Evolutionary conservation across 2,113 vertebrate genomes (phyloP), one percentile per base, ranked within the genome.

Genomic region (Asarcornis scutulata): DNA sequence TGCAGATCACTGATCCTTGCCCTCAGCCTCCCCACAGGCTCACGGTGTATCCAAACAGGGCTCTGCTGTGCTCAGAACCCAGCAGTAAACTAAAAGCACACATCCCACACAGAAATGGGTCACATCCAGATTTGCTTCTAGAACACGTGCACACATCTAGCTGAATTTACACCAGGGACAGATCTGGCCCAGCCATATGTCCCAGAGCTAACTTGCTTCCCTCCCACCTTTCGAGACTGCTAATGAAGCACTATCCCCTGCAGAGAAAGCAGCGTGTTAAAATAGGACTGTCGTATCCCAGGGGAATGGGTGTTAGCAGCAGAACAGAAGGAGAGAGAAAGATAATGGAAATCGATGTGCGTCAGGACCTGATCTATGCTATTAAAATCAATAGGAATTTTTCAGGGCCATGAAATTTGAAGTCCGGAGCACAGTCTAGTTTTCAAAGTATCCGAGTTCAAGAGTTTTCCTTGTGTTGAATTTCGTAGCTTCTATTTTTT

Each of bases 131-230:
- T 59, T 17, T 38, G 36, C 32, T 83, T 32, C 40, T 20, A 56
- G 77, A 84, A 16, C 21, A 8, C 3, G 3, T 4, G 38, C 34
- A 18, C 20, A 16, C 25, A 11, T 13, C 18, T 34, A 68, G 22
- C 0, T 6, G 76, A 42, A 26, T 40, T 60, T 63, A 16, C 38
- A 17, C 44, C 36, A 31, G 83, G 86, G 62, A 71, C 13, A 66
- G 89, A 81, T 93, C 68, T 81, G 59, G 55, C 91, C 88, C 74
- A 73, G 50, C 90, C 81, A 42, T 31, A 38, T 59, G 42, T 93
- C 90, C 94, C 58, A 40, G 55, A 86, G 89, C 80, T 67, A 27
- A 79, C 63, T 91, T 31, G 63, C 26, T 73, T 81, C 81, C 75
- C 79, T 90, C 52, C 85, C 67, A 82, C 67, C 83, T 84, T 89